These are phyloP conservation scores for Gracilinanus agilis DNA, from an alignment of 2,113 vertebrate genomes.

Conservation along the genomic window DNA sequence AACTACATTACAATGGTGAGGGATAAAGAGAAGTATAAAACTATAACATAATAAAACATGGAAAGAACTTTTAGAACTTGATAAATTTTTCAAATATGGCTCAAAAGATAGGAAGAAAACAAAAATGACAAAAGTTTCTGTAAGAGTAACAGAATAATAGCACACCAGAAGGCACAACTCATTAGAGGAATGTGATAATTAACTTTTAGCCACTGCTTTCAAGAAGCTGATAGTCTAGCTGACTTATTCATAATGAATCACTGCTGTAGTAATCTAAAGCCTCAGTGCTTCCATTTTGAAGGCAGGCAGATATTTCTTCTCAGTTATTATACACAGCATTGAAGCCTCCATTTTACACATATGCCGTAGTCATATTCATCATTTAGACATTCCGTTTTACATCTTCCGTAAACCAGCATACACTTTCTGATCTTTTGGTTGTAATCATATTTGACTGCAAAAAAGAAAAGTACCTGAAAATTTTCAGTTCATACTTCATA, in stretches of 20 bases:
- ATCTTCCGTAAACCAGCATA: slow-evolving; percentile 36
- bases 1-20: neutral
- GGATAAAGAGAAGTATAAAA: neutral
- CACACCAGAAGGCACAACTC: no score
- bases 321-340: slow-evolving; percentile 62
- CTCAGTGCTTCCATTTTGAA: neutral
- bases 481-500: neutral
- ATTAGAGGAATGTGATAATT: no score
- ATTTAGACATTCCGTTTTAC: slow-evolving; percentile 56
- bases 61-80: no score
- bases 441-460: slow-evolving; percentile 30
- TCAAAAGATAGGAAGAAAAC: no score
- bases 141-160: no score
- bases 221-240: neutral
- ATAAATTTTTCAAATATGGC: no score
- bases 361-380: slow-evolving; percentile 57
- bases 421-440: slow-evolving; percentile 57
- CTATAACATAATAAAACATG: no score
- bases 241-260: neutral
- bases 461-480: slow-evolving; percentile 26
- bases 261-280: neutral
- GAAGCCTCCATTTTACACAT: slow-evolving; percentile 67
- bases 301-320: neutral
- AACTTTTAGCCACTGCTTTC: neutral
- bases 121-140: no score